Evolutionary conservation across 1,140 invertebrate genomes (phyloP), one percentile per base, ranked within the genome.

Genomic region (Rhizoglyphus robini): DNA sequence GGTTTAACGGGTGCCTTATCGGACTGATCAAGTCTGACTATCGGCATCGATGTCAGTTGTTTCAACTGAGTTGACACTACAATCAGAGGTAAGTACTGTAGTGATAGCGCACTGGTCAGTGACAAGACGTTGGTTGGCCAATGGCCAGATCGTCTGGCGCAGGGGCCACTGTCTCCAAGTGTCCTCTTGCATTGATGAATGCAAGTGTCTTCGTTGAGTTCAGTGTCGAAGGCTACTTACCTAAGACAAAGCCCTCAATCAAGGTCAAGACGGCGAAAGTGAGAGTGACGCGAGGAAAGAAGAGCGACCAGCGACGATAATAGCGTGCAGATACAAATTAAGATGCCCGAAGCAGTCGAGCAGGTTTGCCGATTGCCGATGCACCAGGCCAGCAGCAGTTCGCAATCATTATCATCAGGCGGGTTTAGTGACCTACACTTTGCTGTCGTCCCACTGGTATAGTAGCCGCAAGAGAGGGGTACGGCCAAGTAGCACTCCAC

Each of bases 181-280:
- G n/a, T n/a, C n/a, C n/a, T n/a, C n/a, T n/a, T n/a, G n/a, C n/a
- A n/a, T n/a, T n/a, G n/a, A n/a, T n/a, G n/a, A n/a, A n/a, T n/a
- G n/a, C n/a, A n/a, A n/a, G n/a, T n/a, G n/a, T n/a, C n/a, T n/a
- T n/a, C n/a, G n/a, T n/a, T n/a, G n/a, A n/a, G n/a, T n/a, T n/a
- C n/a, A n/a, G n/a, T n/a, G n/a, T n/a, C n/a, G n/a, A n/a, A n/a
- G n/a, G n/a, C n/a, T n/a, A n/a, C n/a, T n/a, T n/a, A n/a, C n/a
- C 27, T 13, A 32, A 60, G 58, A 60, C 58, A 60, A 60, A 60
- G 58, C 27, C 58, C 58, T 13, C 58, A 20, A 34, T 60, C 58
- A 60, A 60, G 58, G 58, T 60, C 58, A 60, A 60, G 58, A 60
- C 29, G 58, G 15, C 29, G 58, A 60, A 29, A 27, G 25, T 59